Percentiles rank a stretch among this genome's conserved stretches.
These are phyloP conservation scores for Pseudorectes ferrugineus DNA, from an alignment of 2,113 vertebrate species.

Conservation along the genomic window DNA sequence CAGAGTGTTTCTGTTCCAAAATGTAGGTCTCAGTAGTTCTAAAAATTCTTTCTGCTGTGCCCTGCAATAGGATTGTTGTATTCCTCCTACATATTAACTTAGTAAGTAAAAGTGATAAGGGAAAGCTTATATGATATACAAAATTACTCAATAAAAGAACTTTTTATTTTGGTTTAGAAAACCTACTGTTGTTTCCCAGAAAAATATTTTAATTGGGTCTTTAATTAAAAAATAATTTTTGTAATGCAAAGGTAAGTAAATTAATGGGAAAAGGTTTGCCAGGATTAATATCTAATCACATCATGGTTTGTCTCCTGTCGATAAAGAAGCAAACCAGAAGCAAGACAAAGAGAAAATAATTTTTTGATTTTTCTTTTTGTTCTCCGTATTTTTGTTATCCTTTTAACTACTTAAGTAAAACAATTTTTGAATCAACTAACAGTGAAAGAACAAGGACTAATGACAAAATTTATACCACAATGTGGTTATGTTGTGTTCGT, in stretches of 20 bases:
- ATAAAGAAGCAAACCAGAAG: background rate
- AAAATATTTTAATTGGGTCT: background rate
- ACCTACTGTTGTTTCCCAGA: background rate
- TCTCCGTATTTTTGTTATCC: background rate
- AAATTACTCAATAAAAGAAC: background rate
- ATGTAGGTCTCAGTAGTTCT: background rate
- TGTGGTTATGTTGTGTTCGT: background rate
- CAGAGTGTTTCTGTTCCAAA: background rate
- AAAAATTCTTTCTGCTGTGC: background rate
- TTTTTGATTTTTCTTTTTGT: background rate
- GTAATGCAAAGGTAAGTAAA: background rate
- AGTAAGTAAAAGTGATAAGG: background rate
- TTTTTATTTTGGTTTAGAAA: background rate
- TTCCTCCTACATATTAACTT: background rate
- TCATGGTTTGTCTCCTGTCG: background rate
- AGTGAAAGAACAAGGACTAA: background rate
- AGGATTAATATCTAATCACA: background rate
- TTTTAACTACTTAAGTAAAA: background rate
- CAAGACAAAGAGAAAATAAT: background rate
- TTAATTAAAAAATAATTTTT: background rate
- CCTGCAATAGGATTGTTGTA: background rate
- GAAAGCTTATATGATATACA: background rate
- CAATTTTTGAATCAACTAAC: background rate
- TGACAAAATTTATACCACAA: background rate
- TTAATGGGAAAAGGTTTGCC: background rate